Evolutionary conservation across 2,888 invertebrate genomes (phyloP), one percentile per base, ranked within the genome.

Genomic region (Epiblema foenella): DNA sequence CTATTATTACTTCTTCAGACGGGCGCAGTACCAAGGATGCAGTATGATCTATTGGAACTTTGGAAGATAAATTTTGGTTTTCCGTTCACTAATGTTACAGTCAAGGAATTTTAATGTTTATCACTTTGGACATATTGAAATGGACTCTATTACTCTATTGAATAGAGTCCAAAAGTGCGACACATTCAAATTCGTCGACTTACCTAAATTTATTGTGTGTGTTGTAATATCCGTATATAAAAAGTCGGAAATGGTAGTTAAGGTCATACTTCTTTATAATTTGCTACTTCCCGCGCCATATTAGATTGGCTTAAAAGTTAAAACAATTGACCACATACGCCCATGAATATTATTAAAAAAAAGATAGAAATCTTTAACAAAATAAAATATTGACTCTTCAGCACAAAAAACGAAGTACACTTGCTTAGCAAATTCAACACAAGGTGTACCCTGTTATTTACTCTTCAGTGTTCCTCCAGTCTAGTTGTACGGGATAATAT

Each of bases 1-100:
- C 57, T 64, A 29, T 51, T 37, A 57, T 57, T 69, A 64, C 17
- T 12, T 11, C 2, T 46, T 64, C 18, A 63, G 17, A 57, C 58
- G 58, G 63, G 69, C 69, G 33, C 24, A 17, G 37, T 8, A 57
- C 63, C 69, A 69, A 69, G 9, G 57, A 18, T 29, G 37, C 17
- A 57, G 51, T 64, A 63, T 64, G 51, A 64, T n/a, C n/a, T n/a
- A n/a, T 64, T 54, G 18, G 49, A 54, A n/a, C n/a, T n/a, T 18
- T 33, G 37, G 64, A 64, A 18, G 37, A 3, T 17, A 64, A 18
- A 33, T 37, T 37, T 37, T 2, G n/a, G 11, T 42, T 54, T 60
- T 68, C 42, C 60, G 39, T 64, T 15, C 51, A 52, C 10, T 7
- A 64, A 15, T 24, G n/a, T n/a, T n/a, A n/a, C n/a, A n/a, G n/a